Evolutionary conservation across 2,113 vertebrate genomes (phyloP), one percentile per base, ranked within the genome.

Genomic region (Takifugu bimaculatus): DNA sequence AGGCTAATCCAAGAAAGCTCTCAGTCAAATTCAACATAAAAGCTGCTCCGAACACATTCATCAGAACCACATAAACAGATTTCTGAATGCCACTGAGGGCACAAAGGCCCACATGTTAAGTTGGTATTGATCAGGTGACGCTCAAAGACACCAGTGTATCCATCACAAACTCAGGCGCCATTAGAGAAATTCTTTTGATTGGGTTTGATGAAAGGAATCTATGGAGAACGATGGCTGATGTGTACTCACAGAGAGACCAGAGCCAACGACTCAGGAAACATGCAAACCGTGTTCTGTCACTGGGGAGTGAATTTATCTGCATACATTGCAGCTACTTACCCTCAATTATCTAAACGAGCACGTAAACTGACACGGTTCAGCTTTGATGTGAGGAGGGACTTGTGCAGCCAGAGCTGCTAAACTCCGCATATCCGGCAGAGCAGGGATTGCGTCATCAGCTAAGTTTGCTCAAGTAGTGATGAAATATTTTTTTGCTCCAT

Each of bases 81-180:
- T 10, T 39, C 9, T 11, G 1, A 39, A 39, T 39, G 35, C 35
- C 11, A 39, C 35, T 39, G 35, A 39, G 1, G 11, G 35, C 35
- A 39, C 35, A 39, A 45, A 45, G 1, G 43, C 72, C 64, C 57
- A 72, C 39, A 43, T 55, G 70, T 84, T 57, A 52, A 49, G 20
- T 64, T 27, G 6, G 56, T 81, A 88, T 82, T 74, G 86, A 88
- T 87, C 59, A 53, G 57, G 57, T 68, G 47, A 71, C 74, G 68
- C 60, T 49, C 52, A 59, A 54, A n/a, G 51, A 26, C 20, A 15
- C 35, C 67, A 13, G 3, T 54, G 52, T 56, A 66, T 65, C 53
- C 66, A 71, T 75, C 80, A 72, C 50, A 48, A 53, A 51, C 47
- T 56, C 11, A n/a, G 4, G 52, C 65, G 64, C 72, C 70, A 77